A percentile compares a stretch with the other conserved stretches of the same genome.
Conservation (phyloP, 2,113 vertebrate species). For the Pyrgilauda ruficollis region DNA sequence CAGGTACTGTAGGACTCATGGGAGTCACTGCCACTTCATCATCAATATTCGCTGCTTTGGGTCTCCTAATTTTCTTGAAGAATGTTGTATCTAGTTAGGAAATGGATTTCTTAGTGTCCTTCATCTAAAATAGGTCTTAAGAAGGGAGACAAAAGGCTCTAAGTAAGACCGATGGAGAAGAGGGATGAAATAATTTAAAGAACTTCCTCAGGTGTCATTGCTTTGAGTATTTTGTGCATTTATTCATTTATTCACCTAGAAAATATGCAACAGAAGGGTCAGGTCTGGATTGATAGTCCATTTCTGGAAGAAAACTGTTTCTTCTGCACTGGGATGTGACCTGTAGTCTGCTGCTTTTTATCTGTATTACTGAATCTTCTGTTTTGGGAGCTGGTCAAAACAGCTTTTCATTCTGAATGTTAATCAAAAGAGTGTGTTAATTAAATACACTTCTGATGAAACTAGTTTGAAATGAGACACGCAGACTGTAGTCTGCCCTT, state of each 20-base stretch:
- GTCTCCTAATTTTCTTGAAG: neutral
- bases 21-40: neutral
- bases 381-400: constrained; percentile 18
- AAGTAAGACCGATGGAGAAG: neutral
- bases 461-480: neutral
- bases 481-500: neutral
- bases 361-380: constrained; percentile 2
- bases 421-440: constrained; percentile 23
- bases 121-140: neutral
- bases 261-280: neutral
- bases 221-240: neutral
- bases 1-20: neutral
- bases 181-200: neutral
- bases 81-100: neutral
- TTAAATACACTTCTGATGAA: constrained; percentile 40
- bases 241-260: neutral
- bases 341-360: neutral
- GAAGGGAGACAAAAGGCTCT: neutral
- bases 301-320: neutral
- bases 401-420: constrained; percentile 18
- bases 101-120: neutral
- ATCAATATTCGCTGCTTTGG: neutral
- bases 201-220: neutral
- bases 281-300: neutral
- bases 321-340: neutral